phyloP scores from a whole-genome alignment of 2,888 invertebrate genomes.

The Laspeyria flexula region DNA sequence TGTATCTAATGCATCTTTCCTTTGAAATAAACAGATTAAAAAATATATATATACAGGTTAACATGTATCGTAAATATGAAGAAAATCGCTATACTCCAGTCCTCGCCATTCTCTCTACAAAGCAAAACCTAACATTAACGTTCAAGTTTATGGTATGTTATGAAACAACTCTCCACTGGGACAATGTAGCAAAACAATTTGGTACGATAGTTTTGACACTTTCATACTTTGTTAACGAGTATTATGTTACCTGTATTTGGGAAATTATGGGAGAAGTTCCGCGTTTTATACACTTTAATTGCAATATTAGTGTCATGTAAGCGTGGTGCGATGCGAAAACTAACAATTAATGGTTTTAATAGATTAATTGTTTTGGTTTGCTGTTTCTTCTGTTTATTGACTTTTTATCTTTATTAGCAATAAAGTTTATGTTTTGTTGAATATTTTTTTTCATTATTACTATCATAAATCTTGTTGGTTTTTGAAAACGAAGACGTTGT shows the following conservation, averaged over 20 bases:
- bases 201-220: conserved; percentile 72
- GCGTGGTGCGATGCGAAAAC: neutral
- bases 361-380: neutral
- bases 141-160: conserved; percentile 74
- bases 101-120: conserved; percentile 26
- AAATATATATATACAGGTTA: no score
- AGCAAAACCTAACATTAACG: conserved; percentile 45
- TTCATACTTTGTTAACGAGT: conserved; percentile 59
- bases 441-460: no score
- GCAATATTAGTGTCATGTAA: conserved; percentile 15
- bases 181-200: conserved; percentile 73
- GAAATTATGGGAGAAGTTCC: conserved; percentile 39
- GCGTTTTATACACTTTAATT: conserved; percentile 34
- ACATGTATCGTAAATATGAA: no score
- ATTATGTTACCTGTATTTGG: conserved; percentile 44
- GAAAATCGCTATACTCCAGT: neutral
- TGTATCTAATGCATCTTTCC: no score
- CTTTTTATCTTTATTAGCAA: neutral
- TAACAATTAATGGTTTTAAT: neutral
- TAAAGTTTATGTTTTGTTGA: neutral
- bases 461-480: no score
- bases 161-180: conserved; percentile 66
- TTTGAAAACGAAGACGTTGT: no score
- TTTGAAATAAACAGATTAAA: no score
- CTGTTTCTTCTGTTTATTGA: neutral